Percentiles rank a stretch among this genome's conserved stretches.
phyloP scores from a whole-genome alignment of 2,797 vertebrate genomes.

The Masticophis lateralis region DNA sequence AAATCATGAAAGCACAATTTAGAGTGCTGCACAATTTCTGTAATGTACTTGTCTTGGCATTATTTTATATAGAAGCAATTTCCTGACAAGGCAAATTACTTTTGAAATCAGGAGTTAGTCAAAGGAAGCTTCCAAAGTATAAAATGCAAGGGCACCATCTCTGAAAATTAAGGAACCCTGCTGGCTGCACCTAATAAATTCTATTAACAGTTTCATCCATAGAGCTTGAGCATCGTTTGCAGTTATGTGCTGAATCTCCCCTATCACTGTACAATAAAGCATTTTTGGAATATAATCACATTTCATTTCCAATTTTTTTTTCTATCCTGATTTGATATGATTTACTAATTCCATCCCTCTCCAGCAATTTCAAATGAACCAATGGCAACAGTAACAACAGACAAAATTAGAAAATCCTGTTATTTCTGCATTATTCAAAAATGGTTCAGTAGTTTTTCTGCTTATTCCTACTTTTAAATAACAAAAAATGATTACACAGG shows the following conservation, averaged over 20 bases:
- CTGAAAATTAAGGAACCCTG: not conserved
- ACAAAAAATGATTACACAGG: not conserved
- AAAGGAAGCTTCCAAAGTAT: not conserved
- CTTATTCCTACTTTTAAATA: not conserved
- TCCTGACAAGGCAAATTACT: not conserved
- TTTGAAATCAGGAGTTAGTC: not conserved
- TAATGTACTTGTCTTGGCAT: not conserved
- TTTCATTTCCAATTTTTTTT: not conserved
- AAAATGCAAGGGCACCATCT: not conserved
- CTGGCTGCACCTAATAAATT: not conserved
- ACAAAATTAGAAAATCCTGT: not conserved
- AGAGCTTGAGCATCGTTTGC: not conserved
- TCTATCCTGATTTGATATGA: not conserved
- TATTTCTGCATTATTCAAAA: not conserved
- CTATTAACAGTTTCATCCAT: not conserved
- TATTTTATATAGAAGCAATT: not conserved
- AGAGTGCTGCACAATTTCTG: not conserved
- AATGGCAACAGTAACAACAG: not conserved
- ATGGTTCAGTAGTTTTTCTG: not conserved
- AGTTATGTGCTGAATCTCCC: not conserved
- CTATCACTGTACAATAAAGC: not conserved
- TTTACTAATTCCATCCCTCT: not conserved
- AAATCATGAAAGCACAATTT: not conserved
- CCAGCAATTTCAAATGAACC: not conserved
- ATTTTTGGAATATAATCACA: not conserved